These are phyloP conservation scores for Lepidurus apus DNA, from an alignment of 1,140 invertebrate species.

Conservation along the genomic window DNA sequence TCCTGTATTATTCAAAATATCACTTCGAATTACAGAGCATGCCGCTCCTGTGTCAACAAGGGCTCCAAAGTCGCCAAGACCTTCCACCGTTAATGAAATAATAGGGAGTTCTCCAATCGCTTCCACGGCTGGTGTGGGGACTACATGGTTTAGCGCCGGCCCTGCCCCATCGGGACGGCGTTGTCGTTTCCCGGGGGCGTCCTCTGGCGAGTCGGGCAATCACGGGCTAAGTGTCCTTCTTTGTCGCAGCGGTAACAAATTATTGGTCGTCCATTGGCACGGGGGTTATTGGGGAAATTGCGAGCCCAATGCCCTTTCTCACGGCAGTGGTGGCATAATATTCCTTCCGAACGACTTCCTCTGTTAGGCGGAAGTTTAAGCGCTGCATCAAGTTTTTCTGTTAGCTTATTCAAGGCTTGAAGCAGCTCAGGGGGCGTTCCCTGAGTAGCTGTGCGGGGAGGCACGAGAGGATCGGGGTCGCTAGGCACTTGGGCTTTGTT, in stretches of 20 bases:
- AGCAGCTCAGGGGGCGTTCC: neutral
- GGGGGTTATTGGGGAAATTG: neutral
- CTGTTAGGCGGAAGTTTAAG: neutral
- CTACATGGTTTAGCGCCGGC: neutral
- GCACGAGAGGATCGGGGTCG: neutral
- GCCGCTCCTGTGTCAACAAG: neutral
- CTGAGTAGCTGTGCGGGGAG: neutral
- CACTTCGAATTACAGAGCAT: neutral
- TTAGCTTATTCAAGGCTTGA: neutral
- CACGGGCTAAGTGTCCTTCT: constrained; percentile 78
- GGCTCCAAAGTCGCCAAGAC: neutral
- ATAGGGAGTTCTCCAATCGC: neutral
- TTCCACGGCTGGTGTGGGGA: neutral
- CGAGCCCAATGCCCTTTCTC: neutral
- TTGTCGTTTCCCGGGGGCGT: constrained; percentile 24
- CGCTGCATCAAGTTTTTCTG: neutral
- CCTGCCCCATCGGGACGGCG: constrained; percentile 24
- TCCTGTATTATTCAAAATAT: neutral
- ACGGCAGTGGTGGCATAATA: constrained; percentile 2
- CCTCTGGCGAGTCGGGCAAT: constrained; percentile 60
- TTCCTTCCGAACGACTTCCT: neutral
- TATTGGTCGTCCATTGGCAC: neutral
- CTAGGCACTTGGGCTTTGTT: neutral
- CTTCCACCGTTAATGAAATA: neutral
- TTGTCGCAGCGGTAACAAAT: constrained; percentile 83